These are phyloP conservation scores for Darevskia nairensis DNA, from an alignment of 2,797 vertebrate species.

Conservation along the genomic window DNA sequence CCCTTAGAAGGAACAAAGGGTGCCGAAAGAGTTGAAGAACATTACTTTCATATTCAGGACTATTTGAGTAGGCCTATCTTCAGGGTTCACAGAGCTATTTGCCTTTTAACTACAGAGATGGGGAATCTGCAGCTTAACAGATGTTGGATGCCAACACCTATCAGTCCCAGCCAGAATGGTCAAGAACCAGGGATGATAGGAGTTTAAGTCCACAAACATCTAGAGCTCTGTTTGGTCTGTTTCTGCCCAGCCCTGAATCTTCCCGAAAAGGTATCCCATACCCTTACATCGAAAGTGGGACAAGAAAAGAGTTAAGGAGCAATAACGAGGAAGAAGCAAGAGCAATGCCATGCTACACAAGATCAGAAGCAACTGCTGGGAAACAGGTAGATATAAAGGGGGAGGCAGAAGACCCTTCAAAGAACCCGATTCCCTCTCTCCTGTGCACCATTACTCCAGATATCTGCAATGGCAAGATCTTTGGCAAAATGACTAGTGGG, in stretches of 20 bases:
- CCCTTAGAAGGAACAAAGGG: neutral
- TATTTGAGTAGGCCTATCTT: neutral
- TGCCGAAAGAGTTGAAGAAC: too few relatives aligned
- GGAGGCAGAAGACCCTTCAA: too few relatives aligned
- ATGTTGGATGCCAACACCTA: too few relatives aligned
- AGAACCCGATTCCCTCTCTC: too few relatives aligned
- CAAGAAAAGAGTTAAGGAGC: too few relatives aligned
- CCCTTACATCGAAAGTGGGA: neutral
- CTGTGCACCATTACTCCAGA: neutral
- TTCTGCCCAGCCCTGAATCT: neutral
- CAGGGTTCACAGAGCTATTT: neutral
- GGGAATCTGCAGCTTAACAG: too few relatives aligned
- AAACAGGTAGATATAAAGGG: neutral
- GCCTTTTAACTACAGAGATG: neutral
- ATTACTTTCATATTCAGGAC: neutral
- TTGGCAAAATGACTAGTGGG: neutral
- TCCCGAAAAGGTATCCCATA: neutral
- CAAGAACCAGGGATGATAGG: too few relatives aligned
- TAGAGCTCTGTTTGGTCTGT: neutral
- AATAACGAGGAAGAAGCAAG: neutral
- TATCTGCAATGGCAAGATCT: neutral
- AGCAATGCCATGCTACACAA: neutral
- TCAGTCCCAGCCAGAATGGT: too few relatives aligned
- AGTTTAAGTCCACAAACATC: too few relatives aligned
- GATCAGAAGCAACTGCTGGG: neutral